Evolutionary conservation across 2,797 vertebrate genomes (phyloP), one percentile per base, ranked within the genome.

Genomic region (Tympanoctomys barrerae): DNA sequence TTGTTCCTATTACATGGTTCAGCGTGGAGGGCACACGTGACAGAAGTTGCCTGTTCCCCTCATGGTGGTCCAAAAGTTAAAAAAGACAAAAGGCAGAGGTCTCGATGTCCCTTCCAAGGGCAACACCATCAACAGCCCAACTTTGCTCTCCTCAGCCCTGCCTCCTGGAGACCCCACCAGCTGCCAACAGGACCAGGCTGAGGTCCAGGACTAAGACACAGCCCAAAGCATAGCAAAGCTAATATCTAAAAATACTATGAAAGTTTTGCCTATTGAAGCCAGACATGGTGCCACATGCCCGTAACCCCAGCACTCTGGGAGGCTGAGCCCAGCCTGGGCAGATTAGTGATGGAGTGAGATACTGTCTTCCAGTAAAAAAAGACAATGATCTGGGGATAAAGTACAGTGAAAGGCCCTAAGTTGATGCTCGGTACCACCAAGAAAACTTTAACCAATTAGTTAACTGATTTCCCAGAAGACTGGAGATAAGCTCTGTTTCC

Each of bases 221-320:
- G 36, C 24, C 84, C 49, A 85, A 52, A 70, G 21, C 24, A 42
- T 10, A 16, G 24, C 39, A 46, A 88, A 61, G 42, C 59, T 75
- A 73, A 86, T 71, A 85, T 77, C 75, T 91, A 46, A 19, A 81
- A 82, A 81, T 36, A 82, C 28, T 52, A 46, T 84, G 85, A 83
- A 94, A 73, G 57, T 78, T 90, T 46, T 16, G 59, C 12, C n/a
- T 81, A 71, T 33, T 86, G 39, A 24, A 75, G 42, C 13, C 73
- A 75, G 73, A 42, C 42, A 8, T 77, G 39, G 73, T 77, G 73
- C 7, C 13, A 18, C 26, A 31, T 9, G 8, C 42, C 42, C 49
- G 26, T 31, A 49, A 77, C 31, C 26, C 46, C 73, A 49, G 73
- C 26, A 28, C 42, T 49, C 73, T 77, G 46, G 42, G 14, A 77